Evolutionary conservation across 2,888 invertebrate species (phyloP), one percentile per base, ranked within the genome.

Genomic region (Ryuthela nishihirai): DNA sequence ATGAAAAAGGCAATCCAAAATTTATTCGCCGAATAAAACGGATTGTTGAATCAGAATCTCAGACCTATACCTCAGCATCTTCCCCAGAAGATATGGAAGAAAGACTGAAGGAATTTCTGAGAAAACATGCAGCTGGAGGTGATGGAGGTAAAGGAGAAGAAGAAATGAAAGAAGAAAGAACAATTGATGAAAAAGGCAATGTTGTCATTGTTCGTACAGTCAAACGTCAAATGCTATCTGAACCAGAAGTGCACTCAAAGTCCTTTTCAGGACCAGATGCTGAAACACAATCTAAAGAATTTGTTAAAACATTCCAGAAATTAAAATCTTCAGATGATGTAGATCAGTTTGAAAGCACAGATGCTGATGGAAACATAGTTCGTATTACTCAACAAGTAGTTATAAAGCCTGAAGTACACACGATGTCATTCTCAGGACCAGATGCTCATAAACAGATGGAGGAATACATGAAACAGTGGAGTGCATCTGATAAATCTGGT

Each of bases 241-340:
- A 61, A 38, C 64, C 64, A 1, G 44, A 59, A 20, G 46, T 65
- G 9, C 46, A 53, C 34, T 61, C 56, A 17, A 45, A 48, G 54
- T 49, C 78, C 2, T 80, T 81, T 65, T 74, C 71, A 42, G 81
- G 81, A 15, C 74, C 76, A 36, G 77, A 78, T 62, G 79, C 79
- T 21, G 78, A 79, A 49, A 70, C 75, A 47, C 75, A 76, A 61
- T 67, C 80, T 54, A 70, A 73, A 55, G 75, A 78, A 52, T 80
- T 77, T 64, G 75, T 81, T 12, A 74, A 77, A 32, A 36, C 38
- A 18, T 64, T 62, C 38, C 43, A 53, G 36, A 43, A 45, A 9
- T 18, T 53, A 1, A 44, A 60, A 32, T 50, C 65, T 9, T 52
- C 61, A 6, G 64, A 65, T 36, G 62, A 67, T 41, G 56, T 63